Conservation (phyloP, 2,797 vertebrate species). For the Scarus forsteni region DNA sequence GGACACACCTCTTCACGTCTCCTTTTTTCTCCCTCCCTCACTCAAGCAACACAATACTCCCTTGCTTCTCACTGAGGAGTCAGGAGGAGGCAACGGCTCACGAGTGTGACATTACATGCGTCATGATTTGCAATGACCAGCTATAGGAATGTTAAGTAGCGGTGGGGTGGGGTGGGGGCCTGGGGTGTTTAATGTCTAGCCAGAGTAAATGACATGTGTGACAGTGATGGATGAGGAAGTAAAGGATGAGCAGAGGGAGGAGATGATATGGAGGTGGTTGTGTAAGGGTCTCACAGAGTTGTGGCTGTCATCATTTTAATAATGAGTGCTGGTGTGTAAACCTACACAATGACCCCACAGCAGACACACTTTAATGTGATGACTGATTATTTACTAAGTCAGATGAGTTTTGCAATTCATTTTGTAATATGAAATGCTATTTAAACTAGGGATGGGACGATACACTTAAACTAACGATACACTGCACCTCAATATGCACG, state of each 20-base stretch:
- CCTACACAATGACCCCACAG: not conserved
- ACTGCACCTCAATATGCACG: no score
- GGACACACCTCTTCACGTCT: constrained; percentile 68
- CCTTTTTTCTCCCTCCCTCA: constrained; percentile 51
- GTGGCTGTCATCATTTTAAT: constrained; percentile 18
- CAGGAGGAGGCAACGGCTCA: constrained; percentile 54
- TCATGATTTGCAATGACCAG: constrained; percentile 66
- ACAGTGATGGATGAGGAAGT: constrained; percentile 17
- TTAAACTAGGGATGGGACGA: no score
- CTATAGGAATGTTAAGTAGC: constrained; percentile 75
- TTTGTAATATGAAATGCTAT: no score
- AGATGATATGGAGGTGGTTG: not conserved
- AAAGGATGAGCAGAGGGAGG: constrained; percentile 1
- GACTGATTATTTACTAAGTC: not conserved
- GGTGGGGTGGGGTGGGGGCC: not conserved
- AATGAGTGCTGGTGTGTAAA: constrained; percentile 9
- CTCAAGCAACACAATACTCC: constrained; percentile 65
- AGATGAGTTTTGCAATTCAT: no score
- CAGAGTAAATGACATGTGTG: constrained; percentile 41
- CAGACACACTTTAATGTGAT: not conserved
- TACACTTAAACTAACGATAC: no score
- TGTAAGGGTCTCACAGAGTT: not conserved
- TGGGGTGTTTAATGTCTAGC: constrained; percentile 14
- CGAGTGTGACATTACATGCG: constrained; percentile 79
- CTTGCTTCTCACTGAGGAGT: constrained; percentile 52